Evolutionary conservation across 2,888 invertebrate species (phyloP).

Genomic region (Acheta domesticus): DNA sequence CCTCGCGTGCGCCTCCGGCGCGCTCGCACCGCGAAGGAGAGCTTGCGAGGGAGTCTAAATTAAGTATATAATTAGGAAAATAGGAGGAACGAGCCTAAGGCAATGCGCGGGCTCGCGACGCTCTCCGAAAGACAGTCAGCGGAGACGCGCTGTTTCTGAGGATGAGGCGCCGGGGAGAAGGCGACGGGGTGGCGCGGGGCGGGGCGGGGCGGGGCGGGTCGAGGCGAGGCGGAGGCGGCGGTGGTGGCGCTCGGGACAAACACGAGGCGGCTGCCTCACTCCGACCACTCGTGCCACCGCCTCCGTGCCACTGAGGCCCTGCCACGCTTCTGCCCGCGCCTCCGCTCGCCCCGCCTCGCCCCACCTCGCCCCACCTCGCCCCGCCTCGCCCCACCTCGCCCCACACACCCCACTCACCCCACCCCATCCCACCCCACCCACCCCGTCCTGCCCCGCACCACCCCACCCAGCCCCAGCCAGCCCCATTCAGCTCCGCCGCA

Average conservation of each 20-base stretch:
- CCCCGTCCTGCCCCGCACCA: neutral
- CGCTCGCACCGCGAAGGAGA: neutral
- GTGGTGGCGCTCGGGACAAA: neutral
- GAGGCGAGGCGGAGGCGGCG: neutral
- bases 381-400: neutral
- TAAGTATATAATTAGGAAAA: constrained; percentile 9
- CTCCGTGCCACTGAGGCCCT: neutral
- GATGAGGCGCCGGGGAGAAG: neutral
- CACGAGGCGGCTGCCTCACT: neutral
- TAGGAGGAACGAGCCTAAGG: neutral
- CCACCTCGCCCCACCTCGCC: neutral
- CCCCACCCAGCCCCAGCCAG: neutral
- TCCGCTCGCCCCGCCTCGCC: neutral
- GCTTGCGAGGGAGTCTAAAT: neutral
- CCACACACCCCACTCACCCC: neutral
- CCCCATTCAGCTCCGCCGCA: too few relatives aligned
- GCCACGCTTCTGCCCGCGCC: neutral
- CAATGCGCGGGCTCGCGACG: neutral
- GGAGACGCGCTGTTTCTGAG: constrained; percentile 3
- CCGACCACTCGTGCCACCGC: neutral
- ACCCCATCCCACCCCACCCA: neutral
- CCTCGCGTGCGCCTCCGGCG: neutral
- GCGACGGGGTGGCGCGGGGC: neutral
- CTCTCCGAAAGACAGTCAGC: neutral
- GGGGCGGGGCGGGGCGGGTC: neutral